Conservation (phyloP, 2,888 invertebrate species). For the Acrobasis consociella region DNA sequence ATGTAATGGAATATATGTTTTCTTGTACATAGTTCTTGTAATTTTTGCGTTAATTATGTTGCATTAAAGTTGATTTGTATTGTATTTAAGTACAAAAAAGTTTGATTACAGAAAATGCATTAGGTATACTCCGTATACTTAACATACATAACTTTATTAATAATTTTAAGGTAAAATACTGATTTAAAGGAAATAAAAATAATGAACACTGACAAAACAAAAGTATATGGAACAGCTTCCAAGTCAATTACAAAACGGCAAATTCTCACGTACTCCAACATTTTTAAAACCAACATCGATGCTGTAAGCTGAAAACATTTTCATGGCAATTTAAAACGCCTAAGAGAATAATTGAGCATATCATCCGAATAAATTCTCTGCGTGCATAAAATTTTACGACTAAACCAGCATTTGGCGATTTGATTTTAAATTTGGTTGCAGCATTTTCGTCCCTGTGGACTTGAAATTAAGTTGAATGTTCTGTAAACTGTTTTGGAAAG, state of each 20-base stretch:
- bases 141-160: too few relatives aligned
- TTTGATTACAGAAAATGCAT: too few relatives aligned
- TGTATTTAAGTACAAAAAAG: too few relatives aligned
- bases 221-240: constrained; percentile 5
- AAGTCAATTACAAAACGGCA: constrained; percentile 32
- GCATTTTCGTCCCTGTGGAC: constrained; percentile 30
- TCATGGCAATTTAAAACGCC: constrained; percentile 47
- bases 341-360: constrained; percentile 57
- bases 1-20: too few relatives aligned
- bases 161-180: background rate
- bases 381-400: constrained; percentile 54
- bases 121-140: too few relatives aligned
- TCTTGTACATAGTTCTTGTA: too few relatives aligned
- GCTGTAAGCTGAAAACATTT: constrained; percentile 44
- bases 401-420: constrained; percentile 42
- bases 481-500: constrained; percentile 21
- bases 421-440: constrained; percentile 29
- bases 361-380: constrained; percentile 54
- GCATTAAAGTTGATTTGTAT: too few relatives aligned
- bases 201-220: constrained; percentile 3
- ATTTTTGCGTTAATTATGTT: too few relatives aligned
- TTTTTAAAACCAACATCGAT: constrained; percentile 31
- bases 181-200: constrained; percentile 6
- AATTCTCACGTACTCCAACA: constrained; percentile 45
- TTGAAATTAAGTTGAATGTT: constrained; percentile 28